Evolutionary conservation across 2,888 invertebrate genomes (phyloP), one percentile per base, ranked within the genome.

Genomic region (Temnothorax unifasciatus): DNA sequence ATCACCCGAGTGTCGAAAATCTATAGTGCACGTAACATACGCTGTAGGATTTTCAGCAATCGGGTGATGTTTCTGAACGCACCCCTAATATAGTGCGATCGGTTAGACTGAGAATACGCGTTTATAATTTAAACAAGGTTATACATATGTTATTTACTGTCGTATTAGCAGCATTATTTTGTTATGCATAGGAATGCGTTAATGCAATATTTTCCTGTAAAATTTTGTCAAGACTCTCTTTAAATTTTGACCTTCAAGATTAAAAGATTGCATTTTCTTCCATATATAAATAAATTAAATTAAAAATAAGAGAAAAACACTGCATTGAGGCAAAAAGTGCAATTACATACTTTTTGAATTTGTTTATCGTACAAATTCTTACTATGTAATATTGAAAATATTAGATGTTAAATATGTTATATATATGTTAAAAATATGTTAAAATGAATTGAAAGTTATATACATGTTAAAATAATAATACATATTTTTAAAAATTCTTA

Each of bases 401-500:
- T 50, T 4, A 54, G 2, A 50, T 50, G 6, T 50, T 54, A 25
- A 21, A 54, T 21, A 54, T 50, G 2, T 47, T 5, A 47, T n/a
- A 52, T n/a, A 52, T 6, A 6, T 34, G 34, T 34, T 34, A 34
- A 34, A 34, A 15, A 50, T 18, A 44, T 47, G 29, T 47, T 68
- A 41, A 41, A 29, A 21, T 71, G 21, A 54, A 57, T 3, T 18
- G 2, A 73, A 44, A 41, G 29, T 41, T 41, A 15, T 52, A 71
- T 0, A 69, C 9, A 13, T 64, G 9, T 21, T 66, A 8, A 74
- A 38, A 6, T 6, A 69, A 85, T 75, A 71, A 52, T n/a, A 52
- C 2, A 50, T 29, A 15, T 21, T 54, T 25, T 21, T 21, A 21
- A 69, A 54, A 54, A 73, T 57, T 21, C 1, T 2, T 57, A 11